phyloP scores from a whole-genome alignment of 2,888 invertebrate species.

The Danaus chrysippus region DNA sequence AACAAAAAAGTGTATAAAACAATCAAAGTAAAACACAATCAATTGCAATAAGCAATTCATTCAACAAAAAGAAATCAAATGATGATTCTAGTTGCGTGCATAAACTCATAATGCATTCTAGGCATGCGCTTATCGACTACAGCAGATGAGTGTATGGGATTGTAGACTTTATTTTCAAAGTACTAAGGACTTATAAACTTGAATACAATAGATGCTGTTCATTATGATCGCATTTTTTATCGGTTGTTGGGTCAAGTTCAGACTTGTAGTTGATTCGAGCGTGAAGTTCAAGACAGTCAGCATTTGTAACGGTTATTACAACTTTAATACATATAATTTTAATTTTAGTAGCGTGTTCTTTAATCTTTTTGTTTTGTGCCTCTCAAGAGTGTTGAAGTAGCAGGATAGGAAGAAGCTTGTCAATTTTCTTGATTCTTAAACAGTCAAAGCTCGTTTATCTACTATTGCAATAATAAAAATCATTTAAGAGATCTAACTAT shows the following conservation, averaged over 20 bases:
- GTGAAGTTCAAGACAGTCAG: slow-evolving; percentile 35
- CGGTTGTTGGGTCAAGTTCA: slow-evolving; percentile 41
- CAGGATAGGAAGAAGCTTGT: no score
- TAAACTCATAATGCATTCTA: slow-evolving; percentile 17
- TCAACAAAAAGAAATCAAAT: slow-evolving; percentile 13
- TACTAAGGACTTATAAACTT: background rate
- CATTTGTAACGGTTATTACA: slow-evolving; percentile 19
- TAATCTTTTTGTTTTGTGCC: no score
- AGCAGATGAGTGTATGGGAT: background rate
- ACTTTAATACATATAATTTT: background rate
- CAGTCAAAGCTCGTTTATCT: no score
- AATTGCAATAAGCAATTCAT: slow-evolving; percentile 9
- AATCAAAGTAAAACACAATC: slow-evolving; percentile 4
- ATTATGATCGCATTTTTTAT: slow-evolving; percentile 25
- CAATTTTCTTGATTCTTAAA: no score
- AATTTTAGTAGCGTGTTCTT: no score
- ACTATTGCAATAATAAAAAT: no score
- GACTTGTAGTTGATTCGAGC: slow-evolving; percentile 39
- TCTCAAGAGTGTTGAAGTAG: no score
- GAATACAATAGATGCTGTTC: slow-evolving; percentile 22
- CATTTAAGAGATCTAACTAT: no score
- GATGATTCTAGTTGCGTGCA: slow-evolving; percentile 17
- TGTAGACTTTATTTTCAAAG: slow-evolving; percentile 7
- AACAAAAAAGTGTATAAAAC: slow-evolving; percentile 8
- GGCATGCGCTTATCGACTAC: slow-evolving; percentile 8